Base-by-base conservation (phyloP, 1,140 invertebrate genomes). In the Euwallacea fornicatus region DNA sequence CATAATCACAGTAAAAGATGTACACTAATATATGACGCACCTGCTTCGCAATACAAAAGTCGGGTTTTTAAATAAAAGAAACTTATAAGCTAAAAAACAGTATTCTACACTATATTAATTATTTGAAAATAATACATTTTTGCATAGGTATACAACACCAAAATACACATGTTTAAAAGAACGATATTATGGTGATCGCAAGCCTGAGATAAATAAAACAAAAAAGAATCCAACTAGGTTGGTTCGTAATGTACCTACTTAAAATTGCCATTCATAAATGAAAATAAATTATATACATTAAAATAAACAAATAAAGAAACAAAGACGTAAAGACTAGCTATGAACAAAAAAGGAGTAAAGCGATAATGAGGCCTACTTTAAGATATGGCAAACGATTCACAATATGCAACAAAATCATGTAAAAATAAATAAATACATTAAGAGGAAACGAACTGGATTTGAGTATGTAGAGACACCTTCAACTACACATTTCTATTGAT, bases 1-100 rank as follows among this genome's bases (percentile, higher is more conserved):
- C 71, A 72, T 72, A 72, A 72, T 72, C 71, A 72, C 71, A 72
- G 71, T 72, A 72, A 72, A 72, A 55, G 67, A 72, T 61, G 62
- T 72, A 71, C 60, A 70, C 60, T 33, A 71, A 60, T 72, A 72
- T 56, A 72, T 63, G 54, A 62, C 50, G 53, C 50, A 41, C 46
- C 62, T 13, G 42, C 7, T 41, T 15, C 33, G 47, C 13, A 16
- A 47, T 16, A 41, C 13, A 53, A 53, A 8, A 21, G 11, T 41
- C 11, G 33, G 16, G 15, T 59, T 33, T 59, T 59, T 59, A 56
- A 56, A 15, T 13, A 56, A 56, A 56, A 56, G 9, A 56, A 56
- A 56, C 11, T 13, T 50, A 50, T 50, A 50, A 50, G 13, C 21
- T 33, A 33, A 33, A 33, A 33, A 33, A 33, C 21, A 33, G 21